phyloP scores from a whole-genome alignment of 2,888 invertebrate species.

The Dione juno region DNA sequence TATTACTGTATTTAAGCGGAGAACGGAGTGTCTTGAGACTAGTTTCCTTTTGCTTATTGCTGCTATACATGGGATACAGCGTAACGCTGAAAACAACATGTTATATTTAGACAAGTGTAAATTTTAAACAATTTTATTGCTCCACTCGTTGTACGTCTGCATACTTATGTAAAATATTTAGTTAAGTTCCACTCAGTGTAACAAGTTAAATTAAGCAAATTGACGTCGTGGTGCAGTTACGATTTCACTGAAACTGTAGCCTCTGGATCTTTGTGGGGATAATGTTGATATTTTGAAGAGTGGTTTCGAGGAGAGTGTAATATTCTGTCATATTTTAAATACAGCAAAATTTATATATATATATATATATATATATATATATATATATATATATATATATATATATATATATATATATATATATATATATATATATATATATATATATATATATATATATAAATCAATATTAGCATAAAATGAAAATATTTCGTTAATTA shows the following conservation, averaged over 20 bases:
- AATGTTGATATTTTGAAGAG: not conserved
- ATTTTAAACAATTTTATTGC: not conserved
- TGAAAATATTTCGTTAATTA: not conserved
- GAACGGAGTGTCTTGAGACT: no score
- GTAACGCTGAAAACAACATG: no score
- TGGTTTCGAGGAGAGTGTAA: no score
- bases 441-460: not conserved
- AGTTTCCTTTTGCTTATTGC: no score
- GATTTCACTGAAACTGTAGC: not conserved
- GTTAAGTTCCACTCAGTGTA: not conserved
- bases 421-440: no score
- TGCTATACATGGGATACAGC: no score
- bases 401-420: no score
- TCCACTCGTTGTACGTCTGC: not conserved
- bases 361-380: no score
- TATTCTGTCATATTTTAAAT: no score
- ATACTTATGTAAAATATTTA: not conserved
- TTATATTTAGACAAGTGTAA: not conserved
- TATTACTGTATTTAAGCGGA: no score
- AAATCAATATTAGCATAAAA: not conserved
- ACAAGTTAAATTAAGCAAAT: conserved; percentile 10
- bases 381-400: no score
- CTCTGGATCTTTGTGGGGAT: not conserved
- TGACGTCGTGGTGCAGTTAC: not conserved
- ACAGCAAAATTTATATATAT: no score